phyloP scores from a whole-genome alignment of 2,113 vertebrate genomes.

The Ciconia boyciana region DNA sequence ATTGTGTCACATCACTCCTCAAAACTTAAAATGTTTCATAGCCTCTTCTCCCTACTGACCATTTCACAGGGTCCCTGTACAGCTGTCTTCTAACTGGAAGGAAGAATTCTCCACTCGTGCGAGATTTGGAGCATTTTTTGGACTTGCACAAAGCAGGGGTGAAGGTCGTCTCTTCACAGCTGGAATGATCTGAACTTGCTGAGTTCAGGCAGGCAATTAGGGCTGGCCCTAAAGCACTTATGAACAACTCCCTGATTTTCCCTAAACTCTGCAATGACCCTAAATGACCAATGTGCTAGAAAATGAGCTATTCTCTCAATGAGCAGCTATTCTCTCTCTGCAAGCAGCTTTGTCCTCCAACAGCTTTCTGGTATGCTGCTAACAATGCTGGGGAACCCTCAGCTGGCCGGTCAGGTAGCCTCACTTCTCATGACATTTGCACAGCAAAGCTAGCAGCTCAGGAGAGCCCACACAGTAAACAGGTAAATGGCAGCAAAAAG shows the following conservation, averaged over 20 bases:
- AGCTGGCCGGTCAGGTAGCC: neutral
- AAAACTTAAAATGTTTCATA: neutral
- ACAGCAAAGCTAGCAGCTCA: neutral
- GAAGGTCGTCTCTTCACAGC: rapidly evolving
- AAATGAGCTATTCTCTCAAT: neutral
- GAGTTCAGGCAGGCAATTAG: neutral
- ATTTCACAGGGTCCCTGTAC: neutral
- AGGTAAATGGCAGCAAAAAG: neutral
- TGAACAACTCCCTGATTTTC: neutral
- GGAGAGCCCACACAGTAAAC: neutral
- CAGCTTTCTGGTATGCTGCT: neutral
- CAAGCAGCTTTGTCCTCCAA: neutral
- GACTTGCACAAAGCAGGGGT: neutral
- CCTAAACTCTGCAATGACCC: neutral
- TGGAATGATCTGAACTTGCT: neutral
- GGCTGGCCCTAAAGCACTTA: neutral
- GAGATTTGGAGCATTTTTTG: neutral
- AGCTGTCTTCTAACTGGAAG: neutral
- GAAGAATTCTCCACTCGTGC: neutral
- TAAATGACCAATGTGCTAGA: neutral
- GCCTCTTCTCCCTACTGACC: neutral
- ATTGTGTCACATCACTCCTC: neutral
- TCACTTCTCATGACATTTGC: neutral
- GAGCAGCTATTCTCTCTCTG: neutral
- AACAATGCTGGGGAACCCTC: neutral